Percentiles rank a stretch among this genome's conserved stretches.
These are phyloP conservation scores for Netelia melanura DNA, from an alignment of 2,888 invertebrate species.

Conservation along the genomic window DNA sequence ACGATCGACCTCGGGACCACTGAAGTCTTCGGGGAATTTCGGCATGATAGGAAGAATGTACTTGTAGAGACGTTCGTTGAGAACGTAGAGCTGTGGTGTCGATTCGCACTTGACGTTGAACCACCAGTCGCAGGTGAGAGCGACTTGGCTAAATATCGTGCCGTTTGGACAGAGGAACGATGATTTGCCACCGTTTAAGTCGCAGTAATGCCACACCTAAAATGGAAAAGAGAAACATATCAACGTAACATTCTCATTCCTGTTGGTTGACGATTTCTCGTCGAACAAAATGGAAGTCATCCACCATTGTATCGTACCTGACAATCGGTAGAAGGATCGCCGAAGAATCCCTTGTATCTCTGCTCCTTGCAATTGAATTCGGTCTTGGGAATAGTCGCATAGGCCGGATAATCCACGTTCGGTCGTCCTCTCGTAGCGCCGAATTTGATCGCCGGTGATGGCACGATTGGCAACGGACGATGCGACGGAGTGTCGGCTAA, in stretches of 20 bases:
- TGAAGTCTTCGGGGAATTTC: conserved; percentile 95
- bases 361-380: conserved; percentile 93
- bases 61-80: conserved; percentile 95
- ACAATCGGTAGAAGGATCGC: conserved; percentile 94
- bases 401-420: conserved; percentile 93
- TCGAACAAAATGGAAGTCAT: background rate
- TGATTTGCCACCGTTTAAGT: conserved; percentile 95
- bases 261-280: background rate
- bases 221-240: conserved; percentile 66
- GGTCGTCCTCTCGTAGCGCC: conserved; percentile 87
- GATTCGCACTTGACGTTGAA: conserved; percentile 95
- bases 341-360: conserved; percentile 95
- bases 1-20: conserved; percentile 94
- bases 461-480: conserved; percentile 58
- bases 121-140: conserved; percentile 96
- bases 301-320: conserved; percentile 87
- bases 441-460: conserved; percentile 77
- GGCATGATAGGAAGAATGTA: conserved; percentile 94
- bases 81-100: conserved; percentile 93
- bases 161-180: conserved; percentile 96
- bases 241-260: background rate
- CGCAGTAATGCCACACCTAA: conserved; percentile 97
- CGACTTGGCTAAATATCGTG: conserved; percentile 95
- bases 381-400: conserved; percentile 91
- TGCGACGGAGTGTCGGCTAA: conserved; percentile 68